A percentile compares a stretch with the other conserved stretches of the same genome.
Conservation (phyloP, 2,888 invertebrate genomes). For the Cantharis rufa region DNA sequence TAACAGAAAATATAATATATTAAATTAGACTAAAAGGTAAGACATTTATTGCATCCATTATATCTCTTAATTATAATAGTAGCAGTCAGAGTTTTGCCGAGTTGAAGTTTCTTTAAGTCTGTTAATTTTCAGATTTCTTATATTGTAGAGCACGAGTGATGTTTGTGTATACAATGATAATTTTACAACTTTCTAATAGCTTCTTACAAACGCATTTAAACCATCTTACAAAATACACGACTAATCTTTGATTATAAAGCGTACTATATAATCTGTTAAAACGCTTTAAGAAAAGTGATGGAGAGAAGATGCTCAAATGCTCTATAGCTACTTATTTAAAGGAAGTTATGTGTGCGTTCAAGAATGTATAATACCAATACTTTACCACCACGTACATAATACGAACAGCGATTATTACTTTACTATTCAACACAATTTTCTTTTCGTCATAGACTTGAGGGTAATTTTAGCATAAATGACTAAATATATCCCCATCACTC, state of each 20-base stretch:
- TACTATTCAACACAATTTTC: not conserved
- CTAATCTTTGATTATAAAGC: conserved; percentile 36
- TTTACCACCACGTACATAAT: not conserved
- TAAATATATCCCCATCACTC: not conserved
- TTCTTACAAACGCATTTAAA: conserved; percentile 26
- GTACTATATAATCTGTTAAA: conserved; percentile 30
- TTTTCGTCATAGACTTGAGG: not conserved
- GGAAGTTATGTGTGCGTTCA: conserved; percentile 15
- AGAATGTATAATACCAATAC: conserved; percentile 19
- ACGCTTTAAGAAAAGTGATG: conserved; percentile 32
- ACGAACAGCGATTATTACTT: not conserved
- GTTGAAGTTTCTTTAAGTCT: not conserved
- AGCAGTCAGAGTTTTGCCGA: not conserved
- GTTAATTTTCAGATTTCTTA: not conserved
- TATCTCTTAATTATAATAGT: not conserved
- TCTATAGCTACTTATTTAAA: conserved; percentile 9
- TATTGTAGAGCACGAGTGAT: not conserved
- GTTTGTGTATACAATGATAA: not conserved
- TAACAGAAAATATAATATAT: not conserved
- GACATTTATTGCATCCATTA: not conserved
- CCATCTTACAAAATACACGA: conserved; percentile 34
- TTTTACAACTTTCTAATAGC: conserved; percentile 22
- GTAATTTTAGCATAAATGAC: not conserved
- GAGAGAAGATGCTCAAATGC: conserved; percentile 14
- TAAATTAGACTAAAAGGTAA: not conserved